phyloP scores from a whole-genome alignment of 1,140 invertebrate genomes.

The Globodera rostochiensis region DNA sequence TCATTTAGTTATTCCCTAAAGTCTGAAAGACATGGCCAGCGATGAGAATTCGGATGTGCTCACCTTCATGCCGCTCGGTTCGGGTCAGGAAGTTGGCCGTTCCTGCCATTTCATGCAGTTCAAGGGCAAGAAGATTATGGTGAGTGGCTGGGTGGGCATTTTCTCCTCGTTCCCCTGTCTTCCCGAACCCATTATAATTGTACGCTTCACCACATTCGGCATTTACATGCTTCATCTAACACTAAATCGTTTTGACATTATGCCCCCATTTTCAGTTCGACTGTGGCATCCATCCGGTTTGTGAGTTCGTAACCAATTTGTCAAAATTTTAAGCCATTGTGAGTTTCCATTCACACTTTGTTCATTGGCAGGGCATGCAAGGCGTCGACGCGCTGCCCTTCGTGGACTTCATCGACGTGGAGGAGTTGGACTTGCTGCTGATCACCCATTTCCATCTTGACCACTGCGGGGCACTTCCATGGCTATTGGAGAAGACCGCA shows the following conservation, averaged over 20 bases:
- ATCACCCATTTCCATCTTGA: conserved; percentile 84
- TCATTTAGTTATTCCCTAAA: no score
- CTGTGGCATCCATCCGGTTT: conserved; percentile 90
- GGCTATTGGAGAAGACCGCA: conserved; percentile 94
- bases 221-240: no score
- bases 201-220: no score
- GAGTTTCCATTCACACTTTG: no score
- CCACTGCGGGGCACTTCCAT: conserved; percentile 94
- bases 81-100: conserved; percentile 97
- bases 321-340: no score
- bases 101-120: conserved; percentile 98
- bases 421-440: conserved; percentile 92
- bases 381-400: conserved; percentile 97
- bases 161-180: no score
- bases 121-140: conserved; percentile 98
- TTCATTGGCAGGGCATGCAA: conserved; percentile 74
- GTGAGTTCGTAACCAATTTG: neutral
- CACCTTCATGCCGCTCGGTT: conserved; percentile 71
- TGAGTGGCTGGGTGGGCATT: conserved; percentile 64
- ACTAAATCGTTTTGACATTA: no score
- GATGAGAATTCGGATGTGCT: conserved; percentile 49
- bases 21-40: neutral
- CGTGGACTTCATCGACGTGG: conserved; percentile 93
- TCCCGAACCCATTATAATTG: no score
- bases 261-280: conserved; percentile 74